Base-by-base conservation (phyloP, 2,888 invertebrate species). In the Minunthozetes semirufus region DNA sequence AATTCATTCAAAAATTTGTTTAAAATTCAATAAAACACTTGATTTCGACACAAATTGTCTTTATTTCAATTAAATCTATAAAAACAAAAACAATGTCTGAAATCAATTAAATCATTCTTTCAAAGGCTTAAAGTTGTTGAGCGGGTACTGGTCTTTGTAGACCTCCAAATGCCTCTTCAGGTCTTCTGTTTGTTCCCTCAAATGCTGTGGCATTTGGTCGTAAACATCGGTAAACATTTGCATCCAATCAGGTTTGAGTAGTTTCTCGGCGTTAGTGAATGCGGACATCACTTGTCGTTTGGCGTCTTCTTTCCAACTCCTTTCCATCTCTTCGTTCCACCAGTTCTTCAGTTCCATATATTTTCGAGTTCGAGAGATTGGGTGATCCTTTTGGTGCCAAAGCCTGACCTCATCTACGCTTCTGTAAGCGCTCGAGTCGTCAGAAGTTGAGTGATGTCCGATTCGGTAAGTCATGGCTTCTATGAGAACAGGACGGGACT, bases 391-490 rank as follows among this genome's bases (percentile, higher is more conserved):
- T 61, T 88, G 87, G 77, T 89, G 89, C 96, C 98, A 98, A 79
- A 74, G 85, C 77, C 89, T 85, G 71, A 94, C 90, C 85, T 97
- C 96, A 76, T 91, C 89, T 0, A 87, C 83, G 0, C 91, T 86
- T 80, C 99, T 87, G 82, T 99, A 99, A 0, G 94, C 94, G 13
- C 90, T 91, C 84, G 97, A 97, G 83, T 99, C 99, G 81, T 99
- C 99, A 0, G 97, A 98, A 0, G 99, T 99, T n/a, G 97, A 97
- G 83, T 99, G 99, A 82, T 99, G 97, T 0, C 99, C 93, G 73
- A 97, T 88, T 80, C 97, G 93, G 83, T 99, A 99, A 3, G 93
- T 92, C 91, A 99, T 91, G 11, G 98, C 97, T 85, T 99, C 99
- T 77, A 99, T 89, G 0, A 99, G 86, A 73, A 98, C 91, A 0